These are phyloP conservation scores for Spatulosminthurus flaviceps DNA, from an alignment of 2,888 invertebrate genomes.

Conservation along the genomic window DNA sequence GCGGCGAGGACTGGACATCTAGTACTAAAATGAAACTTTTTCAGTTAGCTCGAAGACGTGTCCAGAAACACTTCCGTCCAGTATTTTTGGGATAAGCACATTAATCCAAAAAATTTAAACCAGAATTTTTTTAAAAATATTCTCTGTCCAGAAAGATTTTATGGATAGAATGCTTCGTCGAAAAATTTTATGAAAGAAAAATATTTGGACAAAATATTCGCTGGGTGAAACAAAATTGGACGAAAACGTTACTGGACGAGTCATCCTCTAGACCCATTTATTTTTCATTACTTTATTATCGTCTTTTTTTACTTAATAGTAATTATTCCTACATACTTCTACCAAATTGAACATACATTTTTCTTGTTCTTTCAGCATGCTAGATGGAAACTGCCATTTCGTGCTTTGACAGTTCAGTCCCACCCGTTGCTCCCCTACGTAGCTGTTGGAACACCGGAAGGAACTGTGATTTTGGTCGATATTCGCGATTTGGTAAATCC, in stretches of 20 bases:
- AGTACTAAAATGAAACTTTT: background rate
- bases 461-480: conserved; percentile 56
- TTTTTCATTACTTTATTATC: too few relatives aligned
- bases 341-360: too few relatives aligned
- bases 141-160: too few relatives aligned
- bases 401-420: conserved; percentile 48
- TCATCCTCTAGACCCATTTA: too few relatives aligned
- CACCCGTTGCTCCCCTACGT: conserved; percentile 58
- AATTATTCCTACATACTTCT: too few relatives aligned
- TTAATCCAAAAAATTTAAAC: conserved; percentile 19
- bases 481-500: conserved; percentile 54
- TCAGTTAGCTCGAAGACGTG: background rate
- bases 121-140: too few relatives aligned
- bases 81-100: too few relatives aligned
- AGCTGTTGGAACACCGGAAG: conserved; percentile 56
- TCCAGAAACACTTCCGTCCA: too few relatives aligned
- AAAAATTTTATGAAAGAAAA: conserved; percentile 6
- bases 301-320: too few relatives aligned
- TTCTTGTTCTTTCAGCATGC: conserved; percentile 45
- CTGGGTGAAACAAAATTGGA: too few relatives aligned
- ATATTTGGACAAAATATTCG: background rate
- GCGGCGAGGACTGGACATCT: conserved; percentile 49
- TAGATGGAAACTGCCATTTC: conserved; percentile 56
- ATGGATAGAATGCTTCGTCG: too few relatives aligned
- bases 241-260: too few relatives aligned